Evolutionary conservation across 1,140 invertebrate species (phyloP), one percentile per base, ranked within the genome.

Genomic region (Olivierus martensii): DNA sequence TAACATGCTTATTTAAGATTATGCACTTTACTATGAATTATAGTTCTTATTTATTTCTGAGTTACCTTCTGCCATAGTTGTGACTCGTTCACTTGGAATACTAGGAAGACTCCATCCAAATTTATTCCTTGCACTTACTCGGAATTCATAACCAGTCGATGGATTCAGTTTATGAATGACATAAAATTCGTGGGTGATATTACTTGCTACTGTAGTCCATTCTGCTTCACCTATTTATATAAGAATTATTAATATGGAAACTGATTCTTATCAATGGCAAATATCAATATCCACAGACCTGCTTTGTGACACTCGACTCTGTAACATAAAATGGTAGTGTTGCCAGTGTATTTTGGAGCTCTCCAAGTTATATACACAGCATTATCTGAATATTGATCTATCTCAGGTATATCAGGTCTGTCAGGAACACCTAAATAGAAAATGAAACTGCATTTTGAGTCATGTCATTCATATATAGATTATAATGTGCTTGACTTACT

Each of bases 171-270:
- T 77, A 58, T 78, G 76, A 0, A 96, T 74, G 0, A 95, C 67
- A 62, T 82, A 94, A 67, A 91, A 93, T 66, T 97, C 92, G 62
- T 96, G 88, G 64, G 89, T 86, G 44, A 96, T 91, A 60, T 91
- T 90, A 52, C 81, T 80, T 4, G 82, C 82, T 3, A 87, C 77
- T 15, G 82, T 79, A n/a, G 75, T 79, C 94, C 94, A 99, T 19
- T 85, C 79, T 18, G 41, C 41, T 22, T 43, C 41, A 7, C 41
- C 41, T 18, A 7, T 6, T 43, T 18, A 7, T 39, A 12, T 17
- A 39, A 39, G 17, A 12, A 12, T 12, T 17, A 39, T 39, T 39
- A 39, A 17, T 39, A 39, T 12, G n/a, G n/a, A n/a, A n/a, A n/a
- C n/a, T n/a, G n/a, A n/a, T n/a, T n/a, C n/a, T n/a, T n/a, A n/a